These are phyloP conservation scores for Drosophila gunungcola DNA, from an alignment of 1,140 invertebrate genomes.

Conservation along the genomic window DNA sequence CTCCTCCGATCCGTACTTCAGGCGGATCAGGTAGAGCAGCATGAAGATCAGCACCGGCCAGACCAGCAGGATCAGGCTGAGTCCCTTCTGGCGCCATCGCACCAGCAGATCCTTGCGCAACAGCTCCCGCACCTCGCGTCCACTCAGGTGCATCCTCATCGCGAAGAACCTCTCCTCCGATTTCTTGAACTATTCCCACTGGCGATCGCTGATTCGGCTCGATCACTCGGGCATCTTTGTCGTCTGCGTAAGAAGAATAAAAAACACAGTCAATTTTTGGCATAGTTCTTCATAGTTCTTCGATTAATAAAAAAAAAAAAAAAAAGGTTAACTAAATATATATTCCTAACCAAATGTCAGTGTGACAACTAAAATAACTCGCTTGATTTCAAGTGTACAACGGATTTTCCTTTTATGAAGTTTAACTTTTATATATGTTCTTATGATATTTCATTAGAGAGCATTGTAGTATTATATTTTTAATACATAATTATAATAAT, in stretches of 20 bases:
- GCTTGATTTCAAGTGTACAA: background rate
- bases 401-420: no score
- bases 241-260: background rate
- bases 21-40: conserved; percentile 77
- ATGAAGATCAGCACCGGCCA: conserved; percentile 77
- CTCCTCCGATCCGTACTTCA: conserved; percentile 68
- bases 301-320: background rate
- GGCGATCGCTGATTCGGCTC: background rate
- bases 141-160: conserved; percentile 57
- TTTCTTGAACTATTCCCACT: conserved; percentile 8
- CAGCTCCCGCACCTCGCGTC: conserved; percentile 72
- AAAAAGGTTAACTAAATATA: background rate
- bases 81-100: conserved; percentile 75
- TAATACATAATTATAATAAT: background rate
- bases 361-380: background rate
- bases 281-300: background rate
- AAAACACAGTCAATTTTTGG: conserved; percentile 1
- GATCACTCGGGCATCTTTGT: conserved; percentile 27
- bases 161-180: background rate
- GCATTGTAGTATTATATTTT: no score
- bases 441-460: no score
- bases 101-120: conserved; percentile 80
- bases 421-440: no score
- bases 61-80: conserved; percentile 63
- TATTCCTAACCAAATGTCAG: background rate